phyloP scores from a whole-genome alignment of 2,888 invertebrate species.

The Clepsis dumicolana region DNA sequence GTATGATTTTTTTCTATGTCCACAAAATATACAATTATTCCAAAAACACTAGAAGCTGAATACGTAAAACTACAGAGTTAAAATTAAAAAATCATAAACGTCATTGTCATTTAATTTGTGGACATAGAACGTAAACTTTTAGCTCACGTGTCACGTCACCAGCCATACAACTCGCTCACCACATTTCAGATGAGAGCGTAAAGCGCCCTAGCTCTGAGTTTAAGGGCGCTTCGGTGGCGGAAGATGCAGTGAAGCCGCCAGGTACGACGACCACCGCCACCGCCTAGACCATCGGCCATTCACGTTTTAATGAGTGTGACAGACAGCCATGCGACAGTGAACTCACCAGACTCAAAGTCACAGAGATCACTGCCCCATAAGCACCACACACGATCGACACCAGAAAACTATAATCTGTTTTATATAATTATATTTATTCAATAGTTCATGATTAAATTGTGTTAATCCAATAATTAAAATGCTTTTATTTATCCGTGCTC shows the following conservation, averaged over 20 bases:
- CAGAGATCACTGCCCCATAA: constrained; percentile 79
- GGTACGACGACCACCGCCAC: constrained; percentile 79
- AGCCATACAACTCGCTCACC: constrained; percentile 81
- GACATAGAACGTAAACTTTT: constrained; percentile 72
- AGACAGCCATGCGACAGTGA: constrained; percentile 78
- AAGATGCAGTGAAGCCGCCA: constrained; percentile 79
- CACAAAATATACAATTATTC: constrained; percentile 34
- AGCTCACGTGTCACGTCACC: constrained; percentile 67
- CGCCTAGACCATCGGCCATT: constrained; percentile 81
- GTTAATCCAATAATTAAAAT: constrained; percentile 85
- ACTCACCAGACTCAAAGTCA: constrained; percentile 61
- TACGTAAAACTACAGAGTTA: neutral
- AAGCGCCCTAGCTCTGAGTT: constrained; percentile 96
- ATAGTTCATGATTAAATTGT: constrained; percentile 86
- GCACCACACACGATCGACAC: constrained; percentile 82
- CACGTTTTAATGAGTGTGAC: constrained; percentile 77
- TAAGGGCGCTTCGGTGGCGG: constrained; percentile 87
- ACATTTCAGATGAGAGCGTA: constrained; percentile 90
- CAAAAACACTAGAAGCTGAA: neutral
- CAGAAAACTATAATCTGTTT: constrained; percentile 83
- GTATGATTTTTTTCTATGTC: constrained; percentile 48
- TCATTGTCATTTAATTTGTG: constrained; percentile 57
- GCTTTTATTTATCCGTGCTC: constrained; percentile 86
- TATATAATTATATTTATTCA: constrained; percentile 79
- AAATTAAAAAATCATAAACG: constrained; percentile 13